A percentile compares a stretch with the other conserved stretches of the same genome.
These are phyloP conservation scores for Osmerus eperlanus DNA, from an alignment of 2,113 vertebrate species.

Conservation along the genomic window DNA sequence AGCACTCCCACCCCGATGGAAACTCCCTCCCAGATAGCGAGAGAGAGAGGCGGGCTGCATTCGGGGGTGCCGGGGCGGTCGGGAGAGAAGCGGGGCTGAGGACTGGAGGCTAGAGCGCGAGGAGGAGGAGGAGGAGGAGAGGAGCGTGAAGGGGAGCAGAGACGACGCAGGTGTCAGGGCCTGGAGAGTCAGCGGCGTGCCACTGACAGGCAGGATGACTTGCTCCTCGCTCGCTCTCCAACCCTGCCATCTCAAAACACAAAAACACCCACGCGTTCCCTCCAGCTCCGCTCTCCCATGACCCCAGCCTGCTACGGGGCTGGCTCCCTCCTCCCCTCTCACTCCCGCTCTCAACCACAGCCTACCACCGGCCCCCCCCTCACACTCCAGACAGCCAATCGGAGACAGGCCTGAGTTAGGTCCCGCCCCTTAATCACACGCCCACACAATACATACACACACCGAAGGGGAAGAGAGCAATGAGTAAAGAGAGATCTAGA, in stretches of 20 bases:
- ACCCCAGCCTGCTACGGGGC: constrained; percentile 65
- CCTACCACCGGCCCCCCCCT: constrained; percentile 55
- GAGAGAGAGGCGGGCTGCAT: constrained; percentile 47
- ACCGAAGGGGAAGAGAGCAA: constrained; percentile 45
- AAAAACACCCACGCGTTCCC: constrained; percentile 78
- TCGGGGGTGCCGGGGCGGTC: constrained; percentile 46
- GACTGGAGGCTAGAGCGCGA: constrained; percentile 35
- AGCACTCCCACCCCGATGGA: constrained; percentile 56
- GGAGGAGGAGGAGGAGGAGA: constrained; percentile 35
- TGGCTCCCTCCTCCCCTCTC: constrained; percentile 37
- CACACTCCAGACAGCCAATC: constrained; percentile 66
- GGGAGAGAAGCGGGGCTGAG: constrained; percentile 52
- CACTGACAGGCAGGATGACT: constrained; percentile 60
- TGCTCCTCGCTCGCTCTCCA: constrained; percentile 58
- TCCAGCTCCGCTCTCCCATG: constrained; percentile 67
- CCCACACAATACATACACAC: constrained; percentile 70
- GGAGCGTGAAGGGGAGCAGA: constrained; percentile 36
- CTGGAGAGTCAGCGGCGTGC: constrained; percentile 55
- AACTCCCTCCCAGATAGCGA: constrained; percentile 52
- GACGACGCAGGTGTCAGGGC: constrained; percentile 43
- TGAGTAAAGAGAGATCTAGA: constrained; percentile 20
- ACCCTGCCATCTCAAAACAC: constrained; percentile 78
- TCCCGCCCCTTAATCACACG: constrained; percentile 66
- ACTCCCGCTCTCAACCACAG: constrained; percentile 60
- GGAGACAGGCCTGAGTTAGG: constrained; percentile 36